A percentile compares a stretch with the other conserved stretches of the same genome.
Evolutionary conservation across 2,888 invertebrate species (phyloP).

Genomic region (Pammene fasciana): DNA sequence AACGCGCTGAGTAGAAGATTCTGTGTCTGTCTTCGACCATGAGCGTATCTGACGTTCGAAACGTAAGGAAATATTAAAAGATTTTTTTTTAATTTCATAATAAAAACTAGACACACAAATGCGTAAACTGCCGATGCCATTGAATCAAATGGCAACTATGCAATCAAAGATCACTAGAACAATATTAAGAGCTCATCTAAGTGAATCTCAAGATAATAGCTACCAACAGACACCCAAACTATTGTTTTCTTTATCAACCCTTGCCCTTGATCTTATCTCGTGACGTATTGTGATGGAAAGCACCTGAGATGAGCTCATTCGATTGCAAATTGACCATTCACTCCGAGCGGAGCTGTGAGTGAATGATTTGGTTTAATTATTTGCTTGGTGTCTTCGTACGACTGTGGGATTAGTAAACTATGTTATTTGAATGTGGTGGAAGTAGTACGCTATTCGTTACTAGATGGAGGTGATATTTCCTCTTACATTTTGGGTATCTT

Average conservation of each 20-base stretch:
- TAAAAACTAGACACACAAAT: too few species aligned
- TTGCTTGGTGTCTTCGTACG: neutral
- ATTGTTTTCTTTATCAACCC: constrained; percentile 29
- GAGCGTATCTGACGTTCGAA: too few species aligned
- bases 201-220: constrained; percentile 6
- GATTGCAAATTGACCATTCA: constrained; percentile 71
- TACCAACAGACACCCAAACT: constrained; percentile 2
- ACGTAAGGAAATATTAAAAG: too few species aligned
- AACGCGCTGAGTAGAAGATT: too few species aligned
- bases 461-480: too few species aligned
- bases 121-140: too few species aligned
- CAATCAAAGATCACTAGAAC: neutral
- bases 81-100: too few species aligned
- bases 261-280: constrained; percentile 19
- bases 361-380: constrained; percentile 27
- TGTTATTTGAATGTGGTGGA: too few species aligned
- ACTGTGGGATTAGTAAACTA: neutral
- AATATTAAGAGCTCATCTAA: neutral
- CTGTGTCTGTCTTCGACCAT: too few species aligned
- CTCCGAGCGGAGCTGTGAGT: constrained; percentile 40
- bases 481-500: too few species aligned
- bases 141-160: neutral
- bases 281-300: constrained; percentile 35
- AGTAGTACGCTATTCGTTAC: too few species aligned
- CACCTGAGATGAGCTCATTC: constrained; percentile 55